A percentile compares a stretch with the other conserved stretches of the same genome.
Conservation (phyloP, 2,113 vertebrate species). For the Hippocampus guttulatus region DNA sequence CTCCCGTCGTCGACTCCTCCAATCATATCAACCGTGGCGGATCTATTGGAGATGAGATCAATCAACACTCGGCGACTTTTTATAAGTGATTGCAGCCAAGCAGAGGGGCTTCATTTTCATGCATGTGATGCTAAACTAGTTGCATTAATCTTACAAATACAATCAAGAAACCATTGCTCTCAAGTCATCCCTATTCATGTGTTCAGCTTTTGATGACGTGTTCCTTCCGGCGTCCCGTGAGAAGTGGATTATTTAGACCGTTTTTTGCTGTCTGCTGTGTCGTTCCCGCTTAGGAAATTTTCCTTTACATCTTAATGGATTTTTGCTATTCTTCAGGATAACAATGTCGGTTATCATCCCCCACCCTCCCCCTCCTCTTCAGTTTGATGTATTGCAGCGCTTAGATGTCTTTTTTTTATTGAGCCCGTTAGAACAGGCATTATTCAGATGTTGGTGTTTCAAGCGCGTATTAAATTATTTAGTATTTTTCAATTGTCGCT, state of each 20-base stretch:
- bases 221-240: background rate
- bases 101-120: slow-evolving; percentile 50
- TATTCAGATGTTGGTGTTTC: slow-evolving; percentile 8
- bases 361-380: background rate
- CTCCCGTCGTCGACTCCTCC: slow-evolving; percentile 41
- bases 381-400: slow-evolving; percentile 8
- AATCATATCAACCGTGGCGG: slow-evolving; percentile 62
- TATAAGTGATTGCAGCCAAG: slow-evolving; percentile 48
- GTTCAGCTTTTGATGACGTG: slow-evolving; percentile 12
- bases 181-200: slow-evolving; percentile 38
- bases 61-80: slow-evolving; percentile 55
- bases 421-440: background rate
- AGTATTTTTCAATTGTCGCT: slow-evolving; percentile 8
- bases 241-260: background rate
- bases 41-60: slow-evolving; percentile 63
- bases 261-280: background rate
- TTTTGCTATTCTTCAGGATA: background rate
- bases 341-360: background rate
- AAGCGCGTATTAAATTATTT: slow-evolving; percentile 4
- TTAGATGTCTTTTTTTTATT: slow-evolving; percentile 8
- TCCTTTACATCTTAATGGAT: background rate
- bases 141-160: slow-evolving; percentile 45
- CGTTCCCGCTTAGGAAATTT: background rate
- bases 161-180: slow-evolving; percentile 28
- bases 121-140: slow-evolving; percentile 42